Evolutionary conservation across 2,113 vertebrate genomes (phyloP).

Genomic region (Sardina pilchardus): DNA sequence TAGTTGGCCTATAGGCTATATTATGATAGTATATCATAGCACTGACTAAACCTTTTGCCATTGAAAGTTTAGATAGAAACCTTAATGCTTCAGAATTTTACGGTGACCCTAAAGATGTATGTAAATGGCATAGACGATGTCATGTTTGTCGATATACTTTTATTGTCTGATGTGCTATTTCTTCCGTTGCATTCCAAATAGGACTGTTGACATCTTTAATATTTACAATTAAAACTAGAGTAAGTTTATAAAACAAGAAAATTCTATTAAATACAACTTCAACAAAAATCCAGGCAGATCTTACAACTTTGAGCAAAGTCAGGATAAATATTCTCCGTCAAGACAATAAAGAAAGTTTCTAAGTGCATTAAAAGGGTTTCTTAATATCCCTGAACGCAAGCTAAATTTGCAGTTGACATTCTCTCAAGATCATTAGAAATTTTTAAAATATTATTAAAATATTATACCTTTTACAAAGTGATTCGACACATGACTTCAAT

Average conservation of each 20-base stretch:
- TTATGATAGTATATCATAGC: not conserved
- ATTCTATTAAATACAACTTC: constrained; percentile 13
- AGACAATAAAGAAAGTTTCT: constrained; percentile 15
- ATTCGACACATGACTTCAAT: constrained; percentile 4
- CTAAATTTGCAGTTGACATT: constrained; percentile 18
- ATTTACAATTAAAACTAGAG: constrained; percentile 12
- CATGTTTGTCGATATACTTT: not conserved
- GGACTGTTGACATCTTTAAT: constrained; percentile 15
- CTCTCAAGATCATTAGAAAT: constrained; percentile 19
- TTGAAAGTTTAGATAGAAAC: not conserved
- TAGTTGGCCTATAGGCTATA: too few relatives aligned
- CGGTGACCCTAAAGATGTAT: not conserved
- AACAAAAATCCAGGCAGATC: constrained; percentile 5
- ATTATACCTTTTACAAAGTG: constrained; percentile 21
- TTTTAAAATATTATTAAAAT: constrained; percentile 17
- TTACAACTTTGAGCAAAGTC: not conserved
- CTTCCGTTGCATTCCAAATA: constrained; percentile 8
- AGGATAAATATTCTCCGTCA: constrained; percentile 6
- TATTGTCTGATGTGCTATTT: not conserved
- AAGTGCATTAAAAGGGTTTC: constrained; percentile 20
- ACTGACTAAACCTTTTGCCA: not conserved
- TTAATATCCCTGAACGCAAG: constrained; percentile 16
- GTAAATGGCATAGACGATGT: not conserved
- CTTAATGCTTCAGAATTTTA: not conserved
- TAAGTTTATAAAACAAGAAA: constrained; percentile 11